Evolutionary conservation across 1,140 invertebrate genomes (phyloP).

Genomic region (Linepithema humile): DNA sequence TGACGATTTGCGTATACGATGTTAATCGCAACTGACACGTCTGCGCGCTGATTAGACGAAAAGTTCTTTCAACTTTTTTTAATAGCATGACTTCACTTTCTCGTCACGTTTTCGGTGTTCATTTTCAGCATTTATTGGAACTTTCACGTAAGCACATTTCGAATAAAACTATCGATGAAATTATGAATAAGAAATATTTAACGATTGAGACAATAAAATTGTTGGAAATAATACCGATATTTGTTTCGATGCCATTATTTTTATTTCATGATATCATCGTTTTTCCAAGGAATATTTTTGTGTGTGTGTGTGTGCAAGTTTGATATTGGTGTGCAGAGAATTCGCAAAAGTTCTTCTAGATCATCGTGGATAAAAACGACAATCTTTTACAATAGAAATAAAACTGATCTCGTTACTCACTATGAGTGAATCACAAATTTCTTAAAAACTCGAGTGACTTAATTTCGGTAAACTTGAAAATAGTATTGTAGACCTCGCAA

Average conservation of each 20-base stretch:
- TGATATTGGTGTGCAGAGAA: too few species aligned
- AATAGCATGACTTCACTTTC: not conserved
- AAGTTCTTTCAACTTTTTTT: not conserved
- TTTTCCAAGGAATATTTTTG: not conserved
- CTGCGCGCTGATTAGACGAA: not conserved
- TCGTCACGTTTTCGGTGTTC: not conserved
- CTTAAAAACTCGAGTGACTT: conserved; percentile 1
- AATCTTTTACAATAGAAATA: conserved; percentile 15
- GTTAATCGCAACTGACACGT: conserved; percentile 42
- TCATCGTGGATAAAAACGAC: not conserved
- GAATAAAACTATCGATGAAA: conserved; percentile 61
- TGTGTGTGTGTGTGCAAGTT: too few species aligned
- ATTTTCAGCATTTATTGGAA: conserved; percentile 19
- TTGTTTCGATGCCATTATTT: not conserved
- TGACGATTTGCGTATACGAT: not conserved
- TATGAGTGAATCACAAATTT: conserved; percentile 61
- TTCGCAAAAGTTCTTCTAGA: not conserved
- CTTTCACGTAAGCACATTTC: conserved; percentile 72
- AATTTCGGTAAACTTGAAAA: conserved; percentile 26
- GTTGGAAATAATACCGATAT: not conserved
- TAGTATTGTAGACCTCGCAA: too few species aligned
- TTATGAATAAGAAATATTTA: conserved; percentile 78
- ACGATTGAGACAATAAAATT: conserved; percentile 67
- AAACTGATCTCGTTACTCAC: conserved; percentile 37
- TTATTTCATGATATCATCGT: not conserved